Percentiles rank a stretch among this genome's conserved stretches.
Evolutionary conservation across 1,140 invertebrate species (phyloP).

Genomic region (Marisa cornuarietis): DNA sequence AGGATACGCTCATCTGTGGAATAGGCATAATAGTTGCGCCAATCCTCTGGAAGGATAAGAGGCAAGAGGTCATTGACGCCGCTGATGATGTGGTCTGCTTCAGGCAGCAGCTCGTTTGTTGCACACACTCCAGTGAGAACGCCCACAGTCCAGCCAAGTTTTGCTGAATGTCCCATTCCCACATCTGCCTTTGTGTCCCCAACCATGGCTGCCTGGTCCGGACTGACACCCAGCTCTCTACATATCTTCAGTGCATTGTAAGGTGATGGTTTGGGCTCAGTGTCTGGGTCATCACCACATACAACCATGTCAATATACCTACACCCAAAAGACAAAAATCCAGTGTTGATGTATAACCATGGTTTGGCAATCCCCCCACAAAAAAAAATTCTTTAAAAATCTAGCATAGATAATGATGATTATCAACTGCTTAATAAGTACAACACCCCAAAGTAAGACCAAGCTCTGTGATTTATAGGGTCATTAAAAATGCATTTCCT

Average conservation of each 20-base stretch:
- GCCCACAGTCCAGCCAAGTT: constrained; percentile 66
- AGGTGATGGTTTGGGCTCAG: constrained; percentile 67
- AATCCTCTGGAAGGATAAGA: constrained; percentile 54
- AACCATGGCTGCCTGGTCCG: constrained; percentile 66
- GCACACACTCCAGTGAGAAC: constrained; percentile 62
- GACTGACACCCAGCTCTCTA: constrained; percentile 61
- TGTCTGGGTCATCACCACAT: constrained; percentile 67
- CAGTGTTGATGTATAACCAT: not conserved
- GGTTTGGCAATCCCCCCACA: too few relatives aligned
- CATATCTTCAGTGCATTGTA: constrained; percentile 68
- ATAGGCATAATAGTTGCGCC: constrained; percentile 55
- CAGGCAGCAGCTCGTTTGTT: constrained; percentile 49
- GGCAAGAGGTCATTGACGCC: constrained; percentile 58
- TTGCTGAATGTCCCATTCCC: constrained; percentile 66
- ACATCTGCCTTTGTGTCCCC: constrained; percentile 69
- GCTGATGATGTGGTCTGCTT: constrained; percentile 55
- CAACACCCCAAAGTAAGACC: too few relatives aligned
- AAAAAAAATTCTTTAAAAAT: too few relatives aligned
- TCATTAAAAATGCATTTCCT: too few relatives aligned
- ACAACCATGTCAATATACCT: constrained; percentile 64
- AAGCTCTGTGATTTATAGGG: too few relatives aligned
- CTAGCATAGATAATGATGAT: too few relatives aligned
- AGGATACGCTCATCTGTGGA: constrained; percentile 47
- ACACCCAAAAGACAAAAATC: not conserved
- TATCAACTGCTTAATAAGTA: too few relatives aligned